Percentiles rank a stretch among this genome's conserved stretches.
Evolutionary conservation across 2,888 invertebrate genomes (phyloP).

Genomic region (Lathronympha strigana): DNA sequence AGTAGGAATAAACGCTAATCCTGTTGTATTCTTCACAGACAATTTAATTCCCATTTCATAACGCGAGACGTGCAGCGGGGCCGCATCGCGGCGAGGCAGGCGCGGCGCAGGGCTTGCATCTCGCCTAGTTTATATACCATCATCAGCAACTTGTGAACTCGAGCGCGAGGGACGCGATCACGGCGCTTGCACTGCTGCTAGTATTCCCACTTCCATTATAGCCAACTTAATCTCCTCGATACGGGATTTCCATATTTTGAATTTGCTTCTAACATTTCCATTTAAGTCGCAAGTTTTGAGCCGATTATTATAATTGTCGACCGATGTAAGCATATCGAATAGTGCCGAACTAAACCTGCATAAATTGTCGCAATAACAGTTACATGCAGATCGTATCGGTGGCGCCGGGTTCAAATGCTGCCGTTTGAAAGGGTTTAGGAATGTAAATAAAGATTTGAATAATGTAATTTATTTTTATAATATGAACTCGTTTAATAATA

Average conservation of each 20-base stretch:
- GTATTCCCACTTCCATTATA: conserved; percentile 46
- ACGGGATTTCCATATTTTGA: conserved; percentile 29
- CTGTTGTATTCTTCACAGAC: conserved; percentile 72
- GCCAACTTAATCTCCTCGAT: conserved; percentile 45
- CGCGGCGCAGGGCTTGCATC: conserved; percentile 8
- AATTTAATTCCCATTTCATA: conserved; percentile 76
- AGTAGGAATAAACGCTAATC: conserved; percentile 60
- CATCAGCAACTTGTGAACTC: conserved; percentile 56
- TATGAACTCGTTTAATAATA: conserved; percentile 19
- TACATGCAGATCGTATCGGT: conserved; percentile 47
- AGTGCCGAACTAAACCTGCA: conserved; percentile 50
- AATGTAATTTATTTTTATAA: conserved; percentile 43
- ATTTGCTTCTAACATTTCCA: conserved; percentile 25
- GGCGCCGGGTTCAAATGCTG: conserved; percentile 44
- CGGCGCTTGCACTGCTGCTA: conserved; percentile 45
- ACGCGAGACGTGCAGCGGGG: conserved; percentile 58
- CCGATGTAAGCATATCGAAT: conserved; percentile 41
- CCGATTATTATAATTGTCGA: conserved; percentile 32
- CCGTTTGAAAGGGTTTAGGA: conserved; percentile 35
- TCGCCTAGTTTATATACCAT: conserved; percentile 46
- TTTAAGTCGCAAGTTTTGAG: conserved; percentile 24
- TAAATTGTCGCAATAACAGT: conserved; percentile 54
- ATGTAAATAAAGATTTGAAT: conserved; percentile 45
- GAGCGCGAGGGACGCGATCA: conserved; percentile 55
- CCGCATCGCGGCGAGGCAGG: conserved; percentile 33